These are phyloP conservation scores for Microctonus aethiopoides DNA, from an alignment of 2,888 invertebrate species.

Conservation along the genomic window DNA sequence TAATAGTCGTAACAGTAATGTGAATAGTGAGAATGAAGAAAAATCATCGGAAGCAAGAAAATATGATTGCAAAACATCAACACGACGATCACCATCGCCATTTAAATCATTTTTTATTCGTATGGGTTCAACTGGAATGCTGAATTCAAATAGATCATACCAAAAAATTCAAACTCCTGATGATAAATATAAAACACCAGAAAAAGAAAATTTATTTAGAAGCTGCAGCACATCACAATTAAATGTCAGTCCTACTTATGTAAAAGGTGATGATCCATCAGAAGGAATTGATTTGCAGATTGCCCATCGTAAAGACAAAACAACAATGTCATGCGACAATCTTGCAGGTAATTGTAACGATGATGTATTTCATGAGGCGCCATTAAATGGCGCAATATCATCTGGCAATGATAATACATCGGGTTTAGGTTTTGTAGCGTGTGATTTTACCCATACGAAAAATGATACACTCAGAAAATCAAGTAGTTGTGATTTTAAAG, in stretches of 20 bases:
- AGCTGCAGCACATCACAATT: conserved; percentile 83
- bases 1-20: conserved; percentile 40
- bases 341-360: conserved; percentile 49
- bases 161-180: conserved; percentile 65
- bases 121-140: conserved; percentile 82
- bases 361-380: conserved; percentile 46
- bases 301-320: conserved; percentile 58
- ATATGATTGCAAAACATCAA: conserved; percentile 39
- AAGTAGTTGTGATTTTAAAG: conserved; percentile 63
- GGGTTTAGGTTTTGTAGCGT: conserved; percentile 49
- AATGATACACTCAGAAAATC: conserved; percentile 58
- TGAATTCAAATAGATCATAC: conserved; percentile 70
- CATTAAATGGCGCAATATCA: conserved; percentile 23
- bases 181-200: conserved; percentile 67
- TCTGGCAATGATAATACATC: conserved; percentile 28
- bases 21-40: conserved; percentile 36
- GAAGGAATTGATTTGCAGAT: conserved; percentile 77
- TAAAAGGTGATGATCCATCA: conserved; percentile 84
- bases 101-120: conserved; percentile 80
- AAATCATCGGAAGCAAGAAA: conserved; percentile 41
- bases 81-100: conserved; percentile 72
- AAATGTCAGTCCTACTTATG: conserved; percentile 73
- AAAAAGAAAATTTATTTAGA: conserved; percentile 73
- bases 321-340: conserved; percentile 63
- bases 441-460: conserved; percentile 53